Percentiles rank a stretch among this genome's conserved stretches.
Conservation (phyloP, 2,797 vertebrate species). For the Melanotaenia boesemani region DNA sequence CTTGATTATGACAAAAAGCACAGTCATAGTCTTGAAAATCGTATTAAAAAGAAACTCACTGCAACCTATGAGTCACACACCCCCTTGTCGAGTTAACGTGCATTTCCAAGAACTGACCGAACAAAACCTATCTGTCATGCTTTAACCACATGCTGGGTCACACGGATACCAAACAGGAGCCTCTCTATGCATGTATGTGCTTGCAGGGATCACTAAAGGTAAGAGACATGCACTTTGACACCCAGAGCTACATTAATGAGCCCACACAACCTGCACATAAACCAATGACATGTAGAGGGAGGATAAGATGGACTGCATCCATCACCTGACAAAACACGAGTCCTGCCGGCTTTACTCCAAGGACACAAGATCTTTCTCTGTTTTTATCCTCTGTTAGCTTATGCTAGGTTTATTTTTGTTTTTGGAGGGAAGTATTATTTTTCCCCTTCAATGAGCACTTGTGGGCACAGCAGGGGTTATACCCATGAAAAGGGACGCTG, state of each 20-base stretch:
- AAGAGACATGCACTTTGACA: conserved; percentile 25
- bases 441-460: conserved; percentile 27
- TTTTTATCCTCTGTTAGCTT: conserved; percentile 4
- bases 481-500: conserved; percentile 30
- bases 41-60: conserved; percentile 26
- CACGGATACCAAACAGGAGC: conserved; percentile 15
- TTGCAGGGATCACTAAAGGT: conserved; percentile 11
- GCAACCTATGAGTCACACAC: conserved; percentile 42
- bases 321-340: conserved; percentile 48
- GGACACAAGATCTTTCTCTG: conserved; percentile 37
- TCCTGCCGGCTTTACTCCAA: conserved; percentile 36
- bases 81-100: background rate
- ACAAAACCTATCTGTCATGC: conserved; percentile 17
- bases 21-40: conserved; percentile 27
- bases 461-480: conserved; percentile 22
- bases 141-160: conserved; percentile 27
- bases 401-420: conserved; percentile 6
- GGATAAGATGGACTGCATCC: conserved; percentile 54
- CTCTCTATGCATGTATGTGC: conserved; percentile 8
- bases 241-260: conserved; percentile 40
- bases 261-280: conserved; percentile 47
- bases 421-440: conserved; percentile 8
- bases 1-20: conserved; percentile 23
- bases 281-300: conserved; percentile 50
- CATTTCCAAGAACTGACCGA: conserved; percentile 33